phyloP scores from a whole-genome alignment of 30 jellyfish, hydroid and myxozoan species.

The Aurelia sp. region DNA sequence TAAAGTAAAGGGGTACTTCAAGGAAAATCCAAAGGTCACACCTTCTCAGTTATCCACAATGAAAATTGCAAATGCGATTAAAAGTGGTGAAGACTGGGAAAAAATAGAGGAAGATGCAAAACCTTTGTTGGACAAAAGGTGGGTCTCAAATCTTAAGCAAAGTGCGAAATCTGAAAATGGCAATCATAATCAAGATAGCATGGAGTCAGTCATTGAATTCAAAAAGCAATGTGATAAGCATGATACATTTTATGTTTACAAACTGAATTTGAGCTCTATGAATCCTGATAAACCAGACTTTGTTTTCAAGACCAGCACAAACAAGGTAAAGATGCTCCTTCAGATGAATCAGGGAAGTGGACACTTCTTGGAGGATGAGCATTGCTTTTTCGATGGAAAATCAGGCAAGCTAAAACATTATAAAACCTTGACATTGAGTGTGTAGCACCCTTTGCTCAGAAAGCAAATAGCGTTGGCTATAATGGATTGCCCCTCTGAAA shows the following conservation, averaged over 20 bases:
- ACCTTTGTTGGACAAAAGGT: slow-evolving; percentile 1
- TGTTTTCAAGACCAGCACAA: slow-evolving; percentile 11
- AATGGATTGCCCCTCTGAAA: slow-evolving; percentile 14
- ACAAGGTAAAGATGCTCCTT: slow-evolving; percentile 7
- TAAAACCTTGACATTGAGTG: slow-evolving; percentile 11
- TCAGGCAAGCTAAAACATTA: slow-evolving; percentile 8
- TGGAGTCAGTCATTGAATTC: slow-evolving; percentile 6
- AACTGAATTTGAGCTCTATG: neutral
- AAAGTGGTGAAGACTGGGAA: slow-evolving; percentile 9
- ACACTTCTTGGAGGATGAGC: slow-evolving; percentile 15
- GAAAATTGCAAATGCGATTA: slow-evolving; percentile 7
- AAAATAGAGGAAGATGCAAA: slow-evolving; percentile 15
- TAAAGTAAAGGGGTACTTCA: slow-evolving; percentile 3
- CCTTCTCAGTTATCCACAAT: slow-evolving; percentile 13
- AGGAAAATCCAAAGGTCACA: slow-evolving; percentile 9
- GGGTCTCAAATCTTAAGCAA: slow-evolving; percentile 17
- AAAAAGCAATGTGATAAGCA: slow-evolving; percentile 5
- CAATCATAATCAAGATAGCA: slow-evolving; percentile 3
- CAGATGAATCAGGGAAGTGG: slow-evolving; percentile 9
- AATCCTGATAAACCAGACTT: slow-evolving; percentile 10
- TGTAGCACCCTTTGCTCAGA: neutral
- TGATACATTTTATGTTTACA: neutral
- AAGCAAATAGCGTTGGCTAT: neutral
- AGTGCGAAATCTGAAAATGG: slow-evolving; percentile 3
- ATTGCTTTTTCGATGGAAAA: slow-evolving; percentile 5